Conservation (phyloP, 37 sponge, comb jelly and placozoan species). For the Petrosia ficiformis region DNA sequence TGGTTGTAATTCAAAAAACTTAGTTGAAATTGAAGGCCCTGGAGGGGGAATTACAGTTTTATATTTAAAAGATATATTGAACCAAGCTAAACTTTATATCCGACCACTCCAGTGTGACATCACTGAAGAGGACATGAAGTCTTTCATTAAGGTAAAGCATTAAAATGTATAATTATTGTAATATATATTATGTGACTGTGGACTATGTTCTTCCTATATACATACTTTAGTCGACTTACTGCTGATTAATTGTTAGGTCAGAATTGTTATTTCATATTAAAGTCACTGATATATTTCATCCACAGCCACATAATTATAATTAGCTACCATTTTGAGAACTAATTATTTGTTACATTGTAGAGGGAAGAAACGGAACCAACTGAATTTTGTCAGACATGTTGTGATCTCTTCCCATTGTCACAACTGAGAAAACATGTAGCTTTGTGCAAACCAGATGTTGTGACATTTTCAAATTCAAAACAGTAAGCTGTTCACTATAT, state of each 20-base stretch:
- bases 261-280: too few species aligned
- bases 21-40: slow-evolving; percentile 15
- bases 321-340: not conserved
- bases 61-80: too few species aligned
- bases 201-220: too few species aligned
- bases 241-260: too few species aligned
- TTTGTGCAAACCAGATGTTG: too few species aligned
- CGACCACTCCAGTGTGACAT: slow-evolving; percentile 24
- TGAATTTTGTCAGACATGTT: not conserved
- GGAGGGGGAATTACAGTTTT: slow-evolving; percentile 11
- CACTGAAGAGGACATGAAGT: not conserved
- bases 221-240: too few species aligned
- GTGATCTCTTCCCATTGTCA: not conserved
- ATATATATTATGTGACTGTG: too few species aligned
- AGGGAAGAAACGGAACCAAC: too few species aligned
- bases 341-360: too few species aligned
- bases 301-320: not conserved
- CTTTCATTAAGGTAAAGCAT: not conserved
- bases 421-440: not conserved
- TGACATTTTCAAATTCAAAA: too few species aligned
- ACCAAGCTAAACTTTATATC: slow-evolving; percentile 20
- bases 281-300: too few species aligned
- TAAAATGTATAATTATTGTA: not conserved
- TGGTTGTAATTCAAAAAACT: slow-evolving; percentile 13
- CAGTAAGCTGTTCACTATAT: too few species aligned